phyloP scores from a whole-genome alignment of 2,113 vertebrate genomes.

The Geococcyx californianus region DNA sequence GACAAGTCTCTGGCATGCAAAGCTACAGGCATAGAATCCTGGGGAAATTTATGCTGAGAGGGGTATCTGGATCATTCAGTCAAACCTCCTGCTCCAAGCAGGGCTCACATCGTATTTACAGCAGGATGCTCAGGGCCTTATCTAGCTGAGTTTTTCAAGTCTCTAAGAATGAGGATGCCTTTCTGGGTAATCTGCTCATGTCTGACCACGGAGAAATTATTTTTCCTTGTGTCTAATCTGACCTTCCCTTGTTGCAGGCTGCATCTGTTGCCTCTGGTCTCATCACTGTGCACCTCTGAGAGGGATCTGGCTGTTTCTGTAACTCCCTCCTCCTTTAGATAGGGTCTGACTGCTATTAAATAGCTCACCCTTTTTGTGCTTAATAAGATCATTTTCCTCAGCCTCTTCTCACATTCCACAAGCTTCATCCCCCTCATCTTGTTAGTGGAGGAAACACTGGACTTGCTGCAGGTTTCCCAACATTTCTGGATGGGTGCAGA shows the following conservation, averaged over 20 bases:
- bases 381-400: neutral
- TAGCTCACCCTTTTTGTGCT: neutral
- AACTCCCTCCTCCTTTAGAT: neutral
- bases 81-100: neutral
- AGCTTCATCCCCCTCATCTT: neutral
- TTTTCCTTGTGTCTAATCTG: neutral
- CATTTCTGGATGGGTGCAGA: neutral
- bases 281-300: neutral
- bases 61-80: neutral
- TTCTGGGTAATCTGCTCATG: neutral
- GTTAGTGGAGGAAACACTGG: neutral
- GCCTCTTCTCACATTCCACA: neutral
- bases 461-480: neutral
- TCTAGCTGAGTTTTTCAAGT: neutral
- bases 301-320: neutral
- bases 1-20: rapidly evolving
- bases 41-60: neutral
- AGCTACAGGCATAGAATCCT: neutral
- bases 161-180: neutral
- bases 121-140: neutral
- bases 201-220: neutral
- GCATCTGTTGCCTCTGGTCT: neutral
- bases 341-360: neutral
- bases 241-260: neutral
- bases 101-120: rapidly evolving